Base-by-base conservation (phyloP, 1,140 invertebrate genomes). In the Eumeta japonica region DNA sequence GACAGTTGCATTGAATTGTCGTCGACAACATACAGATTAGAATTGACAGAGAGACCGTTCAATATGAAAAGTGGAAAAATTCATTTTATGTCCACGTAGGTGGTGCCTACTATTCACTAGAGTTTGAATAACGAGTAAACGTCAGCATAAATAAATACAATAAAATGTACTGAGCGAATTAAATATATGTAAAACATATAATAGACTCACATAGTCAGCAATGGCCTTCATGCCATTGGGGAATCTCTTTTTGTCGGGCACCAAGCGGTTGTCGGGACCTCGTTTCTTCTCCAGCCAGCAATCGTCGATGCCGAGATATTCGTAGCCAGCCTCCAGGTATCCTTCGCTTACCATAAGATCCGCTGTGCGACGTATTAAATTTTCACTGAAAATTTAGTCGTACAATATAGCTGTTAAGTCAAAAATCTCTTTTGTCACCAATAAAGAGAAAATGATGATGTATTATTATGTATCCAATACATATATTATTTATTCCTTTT, bases 251-350 rank as follows among this genome's bases (percentile, higher is more conserved):
- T 77, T 77, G 64, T 94, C 88, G 1, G 90, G 74, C 40, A 86
- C 82, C 12, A 95, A 70, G 47, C 79, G 78, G 10, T 86, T 82
- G 13, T 82, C 58, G 20, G 56, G 58, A 47, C 86, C 84, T 24
- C 92, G 73, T 33, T 83, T 55, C 42, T 82, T 82, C 28, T 84
- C 83, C 43, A 86, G 57, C 91, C 91, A 95, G 62, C 92, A 95
- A 65, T 95, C 92, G 59, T 95, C 92, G 36, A 95, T 86, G 39
- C 87, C 90, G 1, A 94, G 76, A 53, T 91, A 90, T 49, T 91
- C 80, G 62, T 94, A 94, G 1, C 92, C 92, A 10, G 80, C 85
- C 27, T 80, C 84, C 20, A 81, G 75, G 62, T 89, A 94, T 3
- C 92, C 92, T 47, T 92, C 87, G 3, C 75, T 75, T 1, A 83